Base-by-base conservation (phyloP, 2,113 vertebrate species). In the Psophia crepitans region DNA sequence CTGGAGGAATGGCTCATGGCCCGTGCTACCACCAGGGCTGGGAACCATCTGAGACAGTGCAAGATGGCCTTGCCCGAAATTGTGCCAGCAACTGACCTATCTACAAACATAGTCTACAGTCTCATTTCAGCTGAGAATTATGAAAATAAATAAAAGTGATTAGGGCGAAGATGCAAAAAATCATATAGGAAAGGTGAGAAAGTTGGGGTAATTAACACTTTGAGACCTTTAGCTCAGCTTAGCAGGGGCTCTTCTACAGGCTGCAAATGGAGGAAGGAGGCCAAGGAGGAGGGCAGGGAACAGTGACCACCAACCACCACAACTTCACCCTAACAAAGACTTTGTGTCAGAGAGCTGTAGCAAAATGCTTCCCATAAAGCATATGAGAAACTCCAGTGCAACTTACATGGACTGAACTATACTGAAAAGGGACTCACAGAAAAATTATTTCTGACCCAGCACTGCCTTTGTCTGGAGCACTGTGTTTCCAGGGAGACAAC, bases 231-330 rank as follows among this genome's bases (percentile, higher is more conserved):
- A 74, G 3, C 49, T 81, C 11, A n/a, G 46, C 22, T 80, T 83
- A 65, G 20, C 19, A 69, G 27, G 15, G 28, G 16, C 16, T 75
- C 19, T 60, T 85, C 49, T 75, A 33, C 11, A 64, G 14, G 14
- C 9, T 78, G 32, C 1, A 4, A 74, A 58, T 41, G 56, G 48
- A 74, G 21, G 30, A 84, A 82, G 24, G 11, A 87, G 19, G 8
- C 23, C 11, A 88, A 75, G 51, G 15, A 82, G 4, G 7, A 60
- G 13, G 8, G 9, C 12, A 63, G 22, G 23, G 11, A 19, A 5
- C 10, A n/a, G 26, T 0, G 0, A 60, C 18, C 23, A 71, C 12
- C 21, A 83, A 33, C 14, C 17, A 56, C 11, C 23, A 60, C 9
- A 51, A 46, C 11, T 58, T 60, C 35, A 39, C 14, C 49, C 46